These are phyloP conservation scores for Ascidia mentula DNA, from an alignment of 23 tunicate species.

Conservation along the genomic window DNA sequence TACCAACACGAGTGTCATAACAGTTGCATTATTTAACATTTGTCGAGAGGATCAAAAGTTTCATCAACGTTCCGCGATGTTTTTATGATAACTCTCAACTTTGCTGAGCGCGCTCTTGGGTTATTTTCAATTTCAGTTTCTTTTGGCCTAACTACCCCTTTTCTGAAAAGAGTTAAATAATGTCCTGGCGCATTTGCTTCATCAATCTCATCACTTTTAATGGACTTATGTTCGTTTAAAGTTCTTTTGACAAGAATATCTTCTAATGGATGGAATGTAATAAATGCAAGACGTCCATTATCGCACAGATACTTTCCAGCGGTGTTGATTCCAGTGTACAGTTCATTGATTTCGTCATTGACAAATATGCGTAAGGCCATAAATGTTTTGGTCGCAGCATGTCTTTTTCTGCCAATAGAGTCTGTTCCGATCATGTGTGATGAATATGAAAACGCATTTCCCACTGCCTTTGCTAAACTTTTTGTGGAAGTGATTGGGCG, in stretches of 20 bases:
- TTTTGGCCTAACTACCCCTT: neutral
- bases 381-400: constrained; percentile 84
- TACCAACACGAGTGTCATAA: constrained; percentile 30
- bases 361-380: constrained; percentile 86
- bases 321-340: constrained; percentile 36
- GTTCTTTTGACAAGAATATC: constrained; percentile 41
- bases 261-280: constrained; percentile 79
- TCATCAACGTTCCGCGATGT: too few species aligned
- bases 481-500: constrained; percentile 62
- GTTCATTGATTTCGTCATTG: constrained; percentile 87
- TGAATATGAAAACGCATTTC: constrained; percentile 33
- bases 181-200: neutral
- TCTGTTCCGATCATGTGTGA: constrained; percentile 32
- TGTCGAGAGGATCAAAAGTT: neutral
- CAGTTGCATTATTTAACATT: neutral
- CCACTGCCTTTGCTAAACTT: constrained; percentile 51
- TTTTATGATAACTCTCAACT: constrained; percentile 43
- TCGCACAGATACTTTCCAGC: constrained; percentile 52
- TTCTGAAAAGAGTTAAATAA: neutral
- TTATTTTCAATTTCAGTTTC: constrained; percentile 43
- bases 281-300: constrained; percentile 42
- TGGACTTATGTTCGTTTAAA: neutral
- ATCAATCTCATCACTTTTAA: neutral
- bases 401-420: constrained; percentile 60
- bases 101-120: constrained; percentile 74